Evolutionary conservation across 1,140 invertebrate genomes (phyloP), one percentile per base, ranked within the genome.

Genomic region (Drosophila murphyi): DNA sequence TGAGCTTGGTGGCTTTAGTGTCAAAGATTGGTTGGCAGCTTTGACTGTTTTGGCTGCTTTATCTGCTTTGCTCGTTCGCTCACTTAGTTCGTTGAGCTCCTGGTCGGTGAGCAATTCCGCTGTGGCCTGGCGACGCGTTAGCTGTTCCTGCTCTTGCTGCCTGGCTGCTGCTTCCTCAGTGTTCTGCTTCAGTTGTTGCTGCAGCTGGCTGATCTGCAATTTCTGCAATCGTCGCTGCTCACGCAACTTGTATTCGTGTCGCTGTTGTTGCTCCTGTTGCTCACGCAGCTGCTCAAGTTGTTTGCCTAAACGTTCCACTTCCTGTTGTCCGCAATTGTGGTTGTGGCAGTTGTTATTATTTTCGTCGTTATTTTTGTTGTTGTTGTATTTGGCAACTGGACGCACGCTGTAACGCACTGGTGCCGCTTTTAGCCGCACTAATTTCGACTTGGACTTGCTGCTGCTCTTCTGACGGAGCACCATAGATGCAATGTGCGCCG

Each of bases 401-500:
- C 39, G 34, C 1, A 57, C 31, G 34, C 7, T 37, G 2, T 43
- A 20, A 5, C 39, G 59, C 12, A 50, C 20, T 8, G 37, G 4
- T 20, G 20, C 4, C 41, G 62, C 3, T 3, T 31, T 4, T 10
- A 45, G 5, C 7, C 34, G 47, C 20, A 20, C 20, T 20, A 20
- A 20, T 20, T 20, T 7, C 3, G 7, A 32, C 10, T 52, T 28
- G 7, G 12, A 2, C 2, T 28, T 64, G 34, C 10, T 8, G 47
- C 39, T 69, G 31, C 34, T 72, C 35, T 87, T 92, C 41, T 92
- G 91, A 2, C 0, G 0, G 6, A 60, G 75, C 5, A 92, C 90
- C 81, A 91, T 72, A 75, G 73, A 81, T 43, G 57, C 78, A 47
- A 92, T 92, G 43, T 92, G 91, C 3, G 63, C 79, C 4, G 91